Evolutionary conservation across 2,888 invertebrate genomes (phyloP).

Genomic region (Protodeltote pygarga): DNA sequence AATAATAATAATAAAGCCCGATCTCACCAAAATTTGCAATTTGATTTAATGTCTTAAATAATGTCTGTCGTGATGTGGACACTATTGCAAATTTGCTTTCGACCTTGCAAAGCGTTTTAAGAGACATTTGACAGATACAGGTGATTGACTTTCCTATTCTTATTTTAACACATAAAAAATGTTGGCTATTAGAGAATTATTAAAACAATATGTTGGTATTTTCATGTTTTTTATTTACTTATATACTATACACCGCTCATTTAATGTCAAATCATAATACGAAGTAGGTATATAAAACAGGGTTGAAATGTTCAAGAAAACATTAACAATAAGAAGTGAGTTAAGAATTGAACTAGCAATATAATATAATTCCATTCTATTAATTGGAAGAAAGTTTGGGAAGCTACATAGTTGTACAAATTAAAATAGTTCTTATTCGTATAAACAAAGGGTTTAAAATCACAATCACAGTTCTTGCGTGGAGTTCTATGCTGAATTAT

Average conservation of each 20-base stretch:
- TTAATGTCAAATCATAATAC: slow-evolving; percentile 28
- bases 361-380: background rate
- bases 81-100: too few relatives aligned
- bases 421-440: slow-evolving; percentile 2
- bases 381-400: slow-evolving; percentile 5
- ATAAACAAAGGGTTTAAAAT: slow-evolving; percentile 13
- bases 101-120: too few relatives aligned
- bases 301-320: slow-evolving; percentile 7
- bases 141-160: too few relatives aligned
- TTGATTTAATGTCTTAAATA: too few relatives aligned
- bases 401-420: background rate
- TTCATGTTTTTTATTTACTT: slow-evolving; percentile 33
- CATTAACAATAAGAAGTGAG: slow-evolving; percentile 3
- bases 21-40: too few relatives aligned
- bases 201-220: slow-evolving; percentile 18
- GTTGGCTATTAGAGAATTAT: too few relatives aligned
- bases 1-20: too few relatives aligned
- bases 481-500: too few relatives aligned
- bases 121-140: too few relatives aligned
- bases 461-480: too few relatives aligned
- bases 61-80: too few relatives aligned
- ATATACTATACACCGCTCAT: slow-evolving; percentile 12
- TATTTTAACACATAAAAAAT: too few relatives aligned
- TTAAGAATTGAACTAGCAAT: slow-evolving; percentile 1
- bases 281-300: background rate